phyloP scores from a whole-genome alignment of 2,113 vertebrate species.

The Stigmatopora nigra region DNA sequence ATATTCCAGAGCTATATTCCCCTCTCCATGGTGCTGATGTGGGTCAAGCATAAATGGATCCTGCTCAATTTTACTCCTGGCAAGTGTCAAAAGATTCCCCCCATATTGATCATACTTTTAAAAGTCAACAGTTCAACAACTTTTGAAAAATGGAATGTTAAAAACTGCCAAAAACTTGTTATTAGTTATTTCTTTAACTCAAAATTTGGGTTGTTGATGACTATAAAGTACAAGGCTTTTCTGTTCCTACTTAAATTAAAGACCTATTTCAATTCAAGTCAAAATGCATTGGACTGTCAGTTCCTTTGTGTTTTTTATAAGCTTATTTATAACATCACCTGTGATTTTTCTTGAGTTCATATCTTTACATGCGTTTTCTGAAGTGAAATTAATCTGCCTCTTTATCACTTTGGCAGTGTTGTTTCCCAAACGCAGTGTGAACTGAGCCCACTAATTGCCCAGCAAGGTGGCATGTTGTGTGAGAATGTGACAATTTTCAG shows the following conservation, averaged over 20 bases:
- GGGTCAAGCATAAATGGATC: slow-evolving; percentile 61
- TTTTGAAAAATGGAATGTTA: slow-evolving; percentile 23
- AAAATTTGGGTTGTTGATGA: neutral
- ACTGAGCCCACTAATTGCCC: slow-evolving; percentile 86
- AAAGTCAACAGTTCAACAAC: slow-evolving; percentile 46
- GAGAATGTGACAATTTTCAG: slow-evolving; percentile 33
- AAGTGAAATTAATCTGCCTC: slow-evolving; percentile 94
- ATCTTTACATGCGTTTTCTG: slow-evolving; percentile 81
- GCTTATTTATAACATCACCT: slow-evolving; percentile 43
- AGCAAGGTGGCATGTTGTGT: slow-evolving; percentile 53
- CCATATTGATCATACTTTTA: slow-evolving; percentile 53
- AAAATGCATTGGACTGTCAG: too few relatives aligned
- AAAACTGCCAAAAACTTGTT: slow-evolving; percentile 28
- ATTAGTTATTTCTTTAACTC: slow-evolving; percentile 10
- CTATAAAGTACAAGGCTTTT: neutral
- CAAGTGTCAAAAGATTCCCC: slow-evolving; percentile 52
- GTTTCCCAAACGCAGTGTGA: slow-evolving; percentile 90
- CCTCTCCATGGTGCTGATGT: slow-evolving; percentile 54
- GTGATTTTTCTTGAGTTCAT: slow-evolving; percentile 61
- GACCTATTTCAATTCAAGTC: too few relatives aligned
- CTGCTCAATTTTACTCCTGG: slow-evolving; percentile 35
- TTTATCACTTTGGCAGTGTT: slow-evolving; percentile 87
- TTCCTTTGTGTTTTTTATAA: too few relatives aligned
- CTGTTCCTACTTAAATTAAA: neutral
- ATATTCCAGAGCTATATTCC: slow-evolving; percentile 27